Conservation (phyloP, 1,140 invertebrate species). For the Leguminivora glycinivorella region DNA sequence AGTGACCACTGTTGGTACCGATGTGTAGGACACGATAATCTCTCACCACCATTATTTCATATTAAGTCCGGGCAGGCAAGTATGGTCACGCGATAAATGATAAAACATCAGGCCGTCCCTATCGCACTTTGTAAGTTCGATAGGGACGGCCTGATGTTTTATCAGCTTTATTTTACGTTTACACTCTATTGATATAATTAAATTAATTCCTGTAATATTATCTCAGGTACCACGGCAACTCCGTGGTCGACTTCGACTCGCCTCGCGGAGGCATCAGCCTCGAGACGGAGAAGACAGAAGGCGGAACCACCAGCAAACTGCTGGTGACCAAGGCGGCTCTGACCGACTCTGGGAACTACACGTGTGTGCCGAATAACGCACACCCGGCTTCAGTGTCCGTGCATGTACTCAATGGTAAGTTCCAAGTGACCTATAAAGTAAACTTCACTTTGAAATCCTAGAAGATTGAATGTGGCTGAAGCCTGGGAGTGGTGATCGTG, state of each 20-base stretch:
- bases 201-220: background rate
- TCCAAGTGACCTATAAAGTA: background rate
- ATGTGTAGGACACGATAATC: too few relatives aligned
- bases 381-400: conserved; percentile 92
- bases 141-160: too few relatives aligned
- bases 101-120: too few relatives aligned
- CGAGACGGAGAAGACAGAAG: conserved; percentile 94
- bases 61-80: too few relatives aligned
- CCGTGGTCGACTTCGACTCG: conserved; percentile 92
- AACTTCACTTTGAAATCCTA: background rate
- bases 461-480: too few relatives aligned
- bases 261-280: conserved; percentile 91
- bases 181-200: too few relatives aligned
- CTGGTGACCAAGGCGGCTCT: conserved; percentile 92
- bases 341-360: conserved; percentile 93
- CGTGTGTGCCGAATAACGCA: conserved; percentile 92
- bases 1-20: too few relatives aligned
- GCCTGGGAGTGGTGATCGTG: too few relatives aligned
- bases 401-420: conserved; percentile 92
- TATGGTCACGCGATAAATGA: too few relatives aligned
- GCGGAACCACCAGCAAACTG: conserved; percentile 92
- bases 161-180: too few relatives aligned
- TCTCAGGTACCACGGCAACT: conserved; percentile 86
- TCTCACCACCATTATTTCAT: too few relatives aligned
- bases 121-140: too few relatives aligned